These are phyloP conservation scores for Notospermus geniculatus DNA, from an alignment of 1,140 invertebrate genomes.

Conservation along the genomic window DNA sequence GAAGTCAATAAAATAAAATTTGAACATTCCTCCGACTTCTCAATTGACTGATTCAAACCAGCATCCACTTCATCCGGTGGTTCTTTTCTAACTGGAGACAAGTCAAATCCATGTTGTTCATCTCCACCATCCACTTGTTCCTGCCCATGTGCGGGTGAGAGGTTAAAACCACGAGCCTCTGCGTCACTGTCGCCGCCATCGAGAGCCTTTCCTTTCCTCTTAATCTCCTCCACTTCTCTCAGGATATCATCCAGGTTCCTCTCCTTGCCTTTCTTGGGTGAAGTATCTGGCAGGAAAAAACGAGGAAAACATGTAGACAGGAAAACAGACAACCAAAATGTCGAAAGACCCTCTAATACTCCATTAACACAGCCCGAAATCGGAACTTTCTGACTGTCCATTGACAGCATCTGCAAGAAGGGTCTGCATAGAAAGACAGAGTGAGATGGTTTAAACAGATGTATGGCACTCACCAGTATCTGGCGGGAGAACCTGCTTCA, in stretches of 20 bases:
- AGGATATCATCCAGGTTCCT: constrained; percentile 41
- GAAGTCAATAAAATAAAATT: too few relatives aligned
- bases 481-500: not conserved
- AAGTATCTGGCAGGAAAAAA: not conserved
- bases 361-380: too few relatives aligned
- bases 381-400: too few relatives aligned
- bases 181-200: constrained; percentile 22
- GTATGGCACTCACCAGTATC: not conserved
- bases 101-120: constrained; percentile 29
- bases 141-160: constrained; percentile 29
- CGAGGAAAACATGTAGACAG: not conserved
- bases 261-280: not conserved
- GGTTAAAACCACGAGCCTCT: constrained; percentile 18
- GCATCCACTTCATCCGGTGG: too few relatives aligned
- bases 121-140: constrained; percentile 41
- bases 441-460: not conserved
- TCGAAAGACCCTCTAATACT: too few relatives aligned
- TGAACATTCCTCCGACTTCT: too few relatives aligned
- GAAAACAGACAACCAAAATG: too few relatives aligned
- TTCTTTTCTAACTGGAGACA: constrained; percentile 37
- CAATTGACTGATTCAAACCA: too few relatives aligned
- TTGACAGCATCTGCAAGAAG: too few relatives aligned
- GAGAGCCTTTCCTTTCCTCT: constrained; percentile 22
- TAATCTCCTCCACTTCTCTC: constrained; percentile 37
- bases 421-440: not conserved